Base-by-base conservation (phyloP, 2,113 vertebrate species). In the Opisthocomus hoazin region DNA sequence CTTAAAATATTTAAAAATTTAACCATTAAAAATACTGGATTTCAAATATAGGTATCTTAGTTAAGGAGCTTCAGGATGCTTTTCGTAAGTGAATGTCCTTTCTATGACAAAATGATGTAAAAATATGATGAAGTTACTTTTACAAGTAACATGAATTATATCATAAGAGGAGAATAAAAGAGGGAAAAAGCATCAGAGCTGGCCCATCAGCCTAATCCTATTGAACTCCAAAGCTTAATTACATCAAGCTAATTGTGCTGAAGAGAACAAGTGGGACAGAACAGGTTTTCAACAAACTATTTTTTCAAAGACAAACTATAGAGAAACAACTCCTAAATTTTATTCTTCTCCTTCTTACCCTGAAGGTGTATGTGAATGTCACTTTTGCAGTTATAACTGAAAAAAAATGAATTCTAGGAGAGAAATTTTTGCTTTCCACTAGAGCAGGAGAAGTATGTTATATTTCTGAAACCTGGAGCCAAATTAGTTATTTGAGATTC, bases 381-480 rank as follows among this genome's bases (percentile, higher is more conserved):
- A 30, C 9, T 41, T 60, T 75, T 80, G n/a, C 7, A 45, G 4
- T 43, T 77, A 12, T 11, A 84, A 46, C 26, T 68, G 57, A 71
- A 20, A 48, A 83, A 18, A 80, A 19, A 80, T 21, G 7, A 76
- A 46, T 66, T 86, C 32, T 24, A 30, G 36, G 19, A 68, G 13
- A 71, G 48, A 66, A 5, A 0, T 46, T 87, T 87, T 73, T 3
- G 6, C 10, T 82, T 60, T 69, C 10, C 7, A 27, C 29, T 37
- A 36, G 64, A 78, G 12, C 27, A 30, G 0, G 12, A 54, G 17
- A 7, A 0, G 0, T 75, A 18, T 51, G 16, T 13, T 65, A 19
- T n/a, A n/a, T 23, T 58, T 94, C 63, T 86, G 58, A 77, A 86
- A 73, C 9, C 15, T 46, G 41, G 7, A 75, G 20, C 4, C 54